Conservation (phyloP, 2,113 vertebrate species). For the Coptodon rendalli region DNA sequence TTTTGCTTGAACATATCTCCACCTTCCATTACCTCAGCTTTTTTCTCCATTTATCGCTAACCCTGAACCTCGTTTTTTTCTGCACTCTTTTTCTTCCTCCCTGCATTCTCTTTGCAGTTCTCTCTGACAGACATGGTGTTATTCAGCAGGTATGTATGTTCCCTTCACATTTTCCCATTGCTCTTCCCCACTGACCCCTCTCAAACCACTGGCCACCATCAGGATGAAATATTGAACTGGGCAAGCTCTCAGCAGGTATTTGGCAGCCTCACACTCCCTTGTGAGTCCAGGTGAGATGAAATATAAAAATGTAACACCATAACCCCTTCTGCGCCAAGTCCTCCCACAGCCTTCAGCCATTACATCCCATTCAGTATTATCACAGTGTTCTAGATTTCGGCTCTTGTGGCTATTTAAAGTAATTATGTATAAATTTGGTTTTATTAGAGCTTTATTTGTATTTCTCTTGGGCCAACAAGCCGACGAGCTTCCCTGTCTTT, state of each 20-base stretch:
- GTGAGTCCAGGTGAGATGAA: slow-evolving; percentile 23
- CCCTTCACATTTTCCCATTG: neutral
- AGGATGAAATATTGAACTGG: slow-evolving; percentile 53
- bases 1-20: neutral
- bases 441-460: neutral
- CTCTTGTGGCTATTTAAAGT: neutral
- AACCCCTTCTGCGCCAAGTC: neutral
- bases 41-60: neutral
- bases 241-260: slow-evolving; percentile 25
- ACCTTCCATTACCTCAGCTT: neutral
- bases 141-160: slow-evolving; percentile 18
- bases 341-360: neutral
- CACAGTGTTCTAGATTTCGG: neutral
- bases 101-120: neutral
- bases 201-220: slow-evolving; percentile 39
- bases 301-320: slow-evolving; percentile 24
- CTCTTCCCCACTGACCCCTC: slow-evolving; percentile 43
- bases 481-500: neutral
- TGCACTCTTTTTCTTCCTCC: neutral
- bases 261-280: neutral
- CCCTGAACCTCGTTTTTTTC: neutral
- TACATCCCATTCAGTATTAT: neutral
- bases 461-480: neutral
- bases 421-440: neutral
- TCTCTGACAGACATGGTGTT: neutral